Evolutionary conservation across 2,888 invertebrate genomes (phyloP), one percentile per base, ranked within the genome.

Genomic region (Sarcophaga carnaria): DNA sequence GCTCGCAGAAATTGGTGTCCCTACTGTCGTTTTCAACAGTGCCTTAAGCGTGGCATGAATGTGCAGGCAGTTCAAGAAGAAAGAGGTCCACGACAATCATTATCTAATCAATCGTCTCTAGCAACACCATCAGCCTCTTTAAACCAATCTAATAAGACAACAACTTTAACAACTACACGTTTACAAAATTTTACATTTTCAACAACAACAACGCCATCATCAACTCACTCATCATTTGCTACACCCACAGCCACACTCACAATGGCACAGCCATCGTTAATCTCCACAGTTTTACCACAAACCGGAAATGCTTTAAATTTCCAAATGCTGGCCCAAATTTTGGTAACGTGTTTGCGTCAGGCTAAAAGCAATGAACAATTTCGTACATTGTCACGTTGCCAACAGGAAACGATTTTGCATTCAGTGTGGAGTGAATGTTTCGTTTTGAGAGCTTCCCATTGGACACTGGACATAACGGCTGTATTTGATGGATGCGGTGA

Each of bases 1-100:
- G 96, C 96, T 0, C 94, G 97, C 75, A 93, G 97, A 87, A 98
- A 98, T 93, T 97, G 97, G 97, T 98, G 97, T 92, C 97, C 97
- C 0, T 96, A 95, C 90, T 98, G 97, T 91, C 94, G 97, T 60
- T 94, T 97, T 20, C 96, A 96, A 90, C 96, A 96, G 90, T 98
- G 97, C 90, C 95, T 97, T 88, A 93, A 95, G 1, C 96, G 96
- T 69, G 95, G 95, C 88, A 97, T 97, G 97, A 97, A 97, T 90
- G 95, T 95, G 2, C 93, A 96, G 90, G 97, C 97, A 22, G 97
- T 97, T 0, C 97, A 97, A 93, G 96, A 97, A 92, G 97, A 97
- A 92, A 94, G 97, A 79, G 97, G 97, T 0, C 97, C 97, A 0
- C 94, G 97, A 11, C 87, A 79, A 20, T 49, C 88, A 74, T 89